Base-by-base conservation (phyloP, 2,888 invertebrate species). In the Cantharis rustica region DNA sequence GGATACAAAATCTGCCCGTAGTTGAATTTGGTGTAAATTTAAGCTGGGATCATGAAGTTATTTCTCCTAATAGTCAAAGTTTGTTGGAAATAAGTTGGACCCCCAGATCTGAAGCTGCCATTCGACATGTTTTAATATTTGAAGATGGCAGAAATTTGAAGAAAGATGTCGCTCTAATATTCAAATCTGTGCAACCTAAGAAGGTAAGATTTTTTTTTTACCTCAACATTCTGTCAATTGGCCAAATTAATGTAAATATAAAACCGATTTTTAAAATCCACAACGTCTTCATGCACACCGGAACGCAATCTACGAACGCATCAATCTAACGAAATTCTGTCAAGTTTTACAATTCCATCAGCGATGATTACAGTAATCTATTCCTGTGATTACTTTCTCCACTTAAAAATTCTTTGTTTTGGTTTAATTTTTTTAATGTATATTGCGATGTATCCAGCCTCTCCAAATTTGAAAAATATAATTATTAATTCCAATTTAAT, bases 161-260 rank as follows among this genome's bases (percentile, higher is more conserved):
- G 84, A 93, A 92, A 88, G 93, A 94, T 84, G 90, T 94, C 4
- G 89, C 91, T 80, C 87, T 94, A 4, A 90, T 92, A 9, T 89
- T 93, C 15, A 93, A 93, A 85, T 90, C 93, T 69, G 83, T 90
- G 26, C 16, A 68, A 70, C 81, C 82, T 11, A 31, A 20, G 16
- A 86, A 85, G 84, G 87, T 87, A 80, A 69, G 76, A 20, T 20
- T 20, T 17, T 17, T 70, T 31, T 3, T 13, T 31, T 11, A 31
- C 10, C 7, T 20, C 3, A 15, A 31, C 23, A n/a, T n/a, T n/a
- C n/a, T n/a, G n/a, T n/a, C n/a, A n/a, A n/a, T n/a, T n/a, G n/a
- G n/a, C n/a, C n/a, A n/a, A n/a, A n/a, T n/a, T n/a, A n/a, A n/a
- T n/a, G n/a, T n/a, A n/a, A n/a, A n/a, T n/a, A n/a, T n/a, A n/a